phyloP scores from a whole-genome alignment of 2,888 invertebrate genomes.

The Dryadula phaetusa region DNA sequence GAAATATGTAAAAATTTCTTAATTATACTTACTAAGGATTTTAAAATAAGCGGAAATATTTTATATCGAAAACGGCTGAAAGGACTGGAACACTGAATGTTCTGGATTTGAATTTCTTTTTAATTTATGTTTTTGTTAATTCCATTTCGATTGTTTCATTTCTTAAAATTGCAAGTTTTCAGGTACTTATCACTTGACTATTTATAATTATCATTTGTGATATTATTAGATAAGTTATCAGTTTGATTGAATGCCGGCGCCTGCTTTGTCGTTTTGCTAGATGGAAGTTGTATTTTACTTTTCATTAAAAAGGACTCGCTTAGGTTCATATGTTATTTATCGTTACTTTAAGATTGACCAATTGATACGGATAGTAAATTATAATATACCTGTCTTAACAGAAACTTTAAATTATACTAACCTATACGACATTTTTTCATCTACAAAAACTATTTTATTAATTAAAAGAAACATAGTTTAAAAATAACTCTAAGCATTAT shows the following conservation, averaged over 20 bases:
- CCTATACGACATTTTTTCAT: too few species aligned
- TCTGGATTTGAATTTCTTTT: too few species aligned
- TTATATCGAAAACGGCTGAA: too few species aligned
- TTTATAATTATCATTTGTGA: slow-evolving; percentile 2
- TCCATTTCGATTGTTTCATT: background rate
- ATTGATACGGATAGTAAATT: background rate
- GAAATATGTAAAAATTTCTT: background rate
- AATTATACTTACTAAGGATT: too few species aligned
- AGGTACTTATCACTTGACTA: background rate
- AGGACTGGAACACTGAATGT: too few species aligned
- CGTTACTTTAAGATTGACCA: too few species aligned
- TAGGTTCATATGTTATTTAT: background rate
- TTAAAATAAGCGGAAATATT: too few species aligned
- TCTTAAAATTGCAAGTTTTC: background rate
- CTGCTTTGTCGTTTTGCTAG: background rate
- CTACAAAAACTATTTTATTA: too few species aligned
- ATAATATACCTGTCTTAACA: background rate
- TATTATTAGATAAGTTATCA: slow-evolving; percentile 7
- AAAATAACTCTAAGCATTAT: too few species aligned
- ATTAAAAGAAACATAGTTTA: too few species aligned
- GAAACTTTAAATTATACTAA: too few species aligned
- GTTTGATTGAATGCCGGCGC: slow-evolving; percentile 17
- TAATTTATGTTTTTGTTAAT: background rate
- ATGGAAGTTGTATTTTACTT: background rate
- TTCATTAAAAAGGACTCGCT: background rate